Conservation (phyloP, 2,113 vertebrate genomes). For the Cricetomys ansorgei region DNA sequence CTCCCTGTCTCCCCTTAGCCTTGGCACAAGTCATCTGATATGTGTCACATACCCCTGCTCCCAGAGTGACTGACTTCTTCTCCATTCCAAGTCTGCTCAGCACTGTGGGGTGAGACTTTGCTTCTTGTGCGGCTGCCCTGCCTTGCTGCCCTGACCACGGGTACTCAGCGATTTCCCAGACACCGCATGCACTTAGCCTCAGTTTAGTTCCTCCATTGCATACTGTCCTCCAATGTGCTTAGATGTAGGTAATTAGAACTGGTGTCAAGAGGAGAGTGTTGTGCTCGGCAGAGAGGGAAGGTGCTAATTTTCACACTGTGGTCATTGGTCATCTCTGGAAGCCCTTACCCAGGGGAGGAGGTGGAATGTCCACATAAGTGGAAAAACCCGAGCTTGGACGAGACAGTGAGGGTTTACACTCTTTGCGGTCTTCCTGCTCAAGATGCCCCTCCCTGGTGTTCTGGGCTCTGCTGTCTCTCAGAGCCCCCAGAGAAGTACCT, state of each 20-base stretch:
- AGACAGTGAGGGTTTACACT: not conserved
- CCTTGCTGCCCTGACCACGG: rapidly evolving
- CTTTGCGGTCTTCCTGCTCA: not conserved
- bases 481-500: not conserved
- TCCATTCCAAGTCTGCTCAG: not conserved
- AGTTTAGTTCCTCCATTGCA: not conserved
- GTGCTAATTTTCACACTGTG: not conserved
- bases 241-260: rapidly evolving
- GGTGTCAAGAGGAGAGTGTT: not conserved
- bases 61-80: not conserved
- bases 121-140: rapidly evolving
- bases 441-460: too few species aligned
- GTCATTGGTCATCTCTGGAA: not conserved
- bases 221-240: rapidly evolving
- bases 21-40: rapidly evolving
- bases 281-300: not conserved
- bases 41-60: not conserved
- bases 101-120: not conserved
- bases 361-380: too few species aligned
- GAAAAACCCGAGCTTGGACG: not conserved
- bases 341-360: not conserved
- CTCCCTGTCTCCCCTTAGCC: not conserved
- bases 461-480: not conserved
- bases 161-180: not conserved
- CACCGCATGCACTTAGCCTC: rapidly evolving